Percentiles rank a stretch among this genome's conserved stretches.
These are phyloP conservation scores for Tyrophagus putrescentiae DNA, from an alignment of 1,140 invertebrate species.

Conservation along the genomic window DNA sequence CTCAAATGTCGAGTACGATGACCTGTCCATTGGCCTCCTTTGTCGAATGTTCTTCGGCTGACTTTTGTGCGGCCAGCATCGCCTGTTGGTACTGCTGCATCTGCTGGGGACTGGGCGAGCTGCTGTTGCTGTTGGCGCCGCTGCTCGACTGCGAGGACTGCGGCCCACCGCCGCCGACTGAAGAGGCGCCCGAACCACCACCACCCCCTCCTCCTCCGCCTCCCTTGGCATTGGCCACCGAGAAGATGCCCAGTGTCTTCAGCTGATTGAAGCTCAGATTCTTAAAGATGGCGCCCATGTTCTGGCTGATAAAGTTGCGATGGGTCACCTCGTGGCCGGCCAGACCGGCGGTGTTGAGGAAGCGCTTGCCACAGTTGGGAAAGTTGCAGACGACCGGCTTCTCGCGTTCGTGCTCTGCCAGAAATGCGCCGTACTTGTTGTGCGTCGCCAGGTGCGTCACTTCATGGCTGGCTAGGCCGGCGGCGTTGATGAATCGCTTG, in stretches of 20 bases:
- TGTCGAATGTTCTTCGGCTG: not conserved
- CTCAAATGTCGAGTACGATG: conserved; percentile 10
- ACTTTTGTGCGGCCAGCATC: not conserved
- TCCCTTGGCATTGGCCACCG: not conserved
- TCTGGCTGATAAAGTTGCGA: conserved; percentile 16
- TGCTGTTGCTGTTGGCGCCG: not conserved
- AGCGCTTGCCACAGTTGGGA: conserved; percentile 17
- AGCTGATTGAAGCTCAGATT: conserved; percentile 14
- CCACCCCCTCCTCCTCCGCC: no score
- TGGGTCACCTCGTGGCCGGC: conserved; percentile 8
- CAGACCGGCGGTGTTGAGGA: conserved; percentile 7
- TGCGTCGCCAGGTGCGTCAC: conserved; percentile 12
- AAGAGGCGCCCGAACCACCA: no score
- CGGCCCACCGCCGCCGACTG: no score
- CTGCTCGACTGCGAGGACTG: no score
- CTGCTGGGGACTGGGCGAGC: no score
- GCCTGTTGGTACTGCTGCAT: conserved; percentile 6
- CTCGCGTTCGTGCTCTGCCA: conserved; percentile 13
- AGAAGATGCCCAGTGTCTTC: conserved; percentile 7
- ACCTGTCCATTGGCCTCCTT: conserved; percentile 5
- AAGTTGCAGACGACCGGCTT: conserved; percentile 15
- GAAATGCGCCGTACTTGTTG: conserved; percentile 15
- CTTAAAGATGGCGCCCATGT: conserved; percentile 16
- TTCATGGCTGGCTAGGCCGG: conserved; percentile 6
- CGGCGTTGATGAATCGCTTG: conserved; percentile 16